These are phyloP conservation scores for Albula goreensis DNA, from an alignment of 2,113 vertebrate genomes.

Conservation along the genomic window DNA sequence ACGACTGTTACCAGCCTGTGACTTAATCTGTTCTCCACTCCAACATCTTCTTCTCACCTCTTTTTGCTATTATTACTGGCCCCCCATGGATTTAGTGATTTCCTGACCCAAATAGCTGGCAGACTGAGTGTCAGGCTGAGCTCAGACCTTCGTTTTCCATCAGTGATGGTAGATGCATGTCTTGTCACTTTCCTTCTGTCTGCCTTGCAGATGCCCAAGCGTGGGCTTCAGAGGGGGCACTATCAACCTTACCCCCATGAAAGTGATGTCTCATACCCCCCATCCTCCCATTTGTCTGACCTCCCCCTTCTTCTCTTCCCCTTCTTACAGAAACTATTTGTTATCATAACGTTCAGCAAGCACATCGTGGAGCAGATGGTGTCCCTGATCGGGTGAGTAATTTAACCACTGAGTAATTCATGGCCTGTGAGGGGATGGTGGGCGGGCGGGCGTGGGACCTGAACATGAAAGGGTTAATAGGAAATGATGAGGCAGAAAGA, in stretches of 20 bases:
- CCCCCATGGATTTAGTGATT: neutral
- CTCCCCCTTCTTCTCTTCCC: conserved; percentile 21
- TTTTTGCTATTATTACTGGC: neutral
- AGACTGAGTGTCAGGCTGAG: neutral
- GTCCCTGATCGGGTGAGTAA: conserved; percentile 90
- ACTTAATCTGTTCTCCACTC: conserved; percentile 23
- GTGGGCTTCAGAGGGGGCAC: neutral
- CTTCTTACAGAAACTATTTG: conserved; percentile 88
- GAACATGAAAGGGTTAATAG: conserved; percentile 46
- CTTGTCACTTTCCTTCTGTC: too few relatives aligned
- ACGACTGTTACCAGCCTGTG: neutral
- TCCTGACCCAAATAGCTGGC: conserved; percentile 1
- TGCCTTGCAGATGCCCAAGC: neutral
- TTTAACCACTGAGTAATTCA: conserved; percentile 48
- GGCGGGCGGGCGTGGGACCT: neutral
- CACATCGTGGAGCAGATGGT: conserved; percentile 94
- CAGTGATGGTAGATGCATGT: neutral
- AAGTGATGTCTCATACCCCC: neutral
- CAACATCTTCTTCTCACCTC: conserved; percentile 11
- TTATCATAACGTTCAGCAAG: conserved; percentile 89
- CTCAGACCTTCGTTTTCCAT: neutral
- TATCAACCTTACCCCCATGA: neutral
- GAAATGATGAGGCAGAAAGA: conserved; percentile 30
- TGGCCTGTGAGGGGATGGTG: conserved; percentile 37
- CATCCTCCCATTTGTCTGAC: conserved; percentile 1